phyloP scores from a whole-genome alignment of 2,888 invertebrate species.

The Agrypnus murinus region DNA sequence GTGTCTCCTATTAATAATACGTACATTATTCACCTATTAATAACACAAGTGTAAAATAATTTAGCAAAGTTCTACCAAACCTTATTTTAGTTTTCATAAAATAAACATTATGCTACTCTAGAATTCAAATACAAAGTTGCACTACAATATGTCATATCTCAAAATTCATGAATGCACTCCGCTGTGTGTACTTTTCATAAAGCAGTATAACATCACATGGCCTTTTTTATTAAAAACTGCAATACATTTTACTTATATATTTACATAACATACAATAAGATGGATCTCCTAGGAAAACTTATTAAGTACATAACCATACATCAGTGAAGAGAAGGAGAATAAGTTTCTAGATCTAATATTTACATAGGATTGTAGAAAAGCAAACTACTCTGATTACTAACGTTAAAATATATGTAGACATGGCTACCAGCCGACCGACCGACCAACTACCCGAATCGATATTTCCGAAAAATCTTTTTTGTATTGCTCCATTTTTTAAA shows the following conservation, averaged over 20 bases:
- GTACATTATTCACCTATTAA: no score
- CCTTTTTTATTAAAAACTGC: conserved; percentile 25
- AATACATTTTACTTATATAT: conserved; percentile 15
- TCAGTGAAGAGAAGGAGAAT: not conserved
- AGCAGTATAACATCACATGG: not conserved
- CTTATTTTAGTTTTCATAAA: no score
- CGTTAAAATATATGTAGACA: no score
- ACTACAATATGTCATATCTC: not conserved
- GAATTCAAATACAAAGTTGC: no score
- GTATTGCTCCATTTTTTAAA: no score
- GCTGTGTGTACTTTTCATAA: conserved; percentile 2
- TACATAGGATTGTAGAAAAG: conserved; percentile 19
- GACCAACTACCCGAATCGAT: no score
- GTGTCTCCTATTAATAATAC: no score
- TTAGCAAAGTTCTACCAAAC: no score
- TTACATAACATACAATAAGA: conserved; percentile 20
- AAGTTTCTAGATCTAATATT: conserved; percentile 14
- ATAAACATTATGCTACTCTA: no score
- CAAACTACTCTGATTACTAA: conserved; percentile 14
- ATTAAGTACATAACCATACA: conserved; percentile 20
- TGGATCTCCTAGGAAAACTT: not conserved
- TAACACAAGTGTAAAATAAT: no score
- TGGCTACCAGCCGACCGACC: no score
- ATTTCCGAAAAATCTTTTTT: no score
- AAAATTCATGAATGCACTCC: conserved; percentile 23